Evolutionary conservation across 2,888 invertebrate species (phyloP).

Genomic region (Conops quadrifasciatus): DNA sequence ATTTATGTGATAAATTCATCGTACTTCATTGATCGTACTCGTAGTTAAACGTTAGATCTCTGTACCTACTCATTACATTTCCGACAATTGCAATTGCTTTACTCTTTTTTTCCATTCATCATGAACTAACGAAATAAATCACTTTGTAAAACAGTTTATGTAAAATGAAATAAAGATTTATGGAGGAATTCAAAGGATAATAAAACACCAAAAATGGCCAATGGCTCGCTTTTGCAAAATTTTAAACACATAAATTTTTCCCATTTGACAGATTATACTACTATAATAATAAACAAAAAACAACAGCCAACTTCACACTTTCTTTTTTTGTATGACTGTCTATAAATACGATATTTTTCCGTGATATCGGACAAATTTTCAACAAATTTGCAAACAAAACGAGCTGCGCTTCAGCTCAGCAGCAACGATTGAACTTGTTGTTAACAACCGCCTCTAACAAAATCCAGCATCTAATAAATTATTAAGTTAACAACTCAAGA

Average conservation of each 20-base stretch:
- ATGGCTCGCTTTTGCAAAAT: constrained; percentile 1
- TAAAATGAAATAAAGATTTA: neutral
- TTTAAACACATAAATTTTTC: neutral
- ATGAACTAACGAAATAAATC: no score
- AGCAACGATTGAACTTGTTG: neutral
- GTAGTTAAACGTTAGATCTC: no score
- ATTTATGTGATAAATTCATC: no score
- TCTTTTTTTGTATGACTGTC: constrained; percentile 3
- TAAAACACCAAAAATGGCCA: neutral
- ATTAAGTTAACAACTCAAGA: constrained; percentile 14
- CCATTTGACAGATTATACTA: neutral
- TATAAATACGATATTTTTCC: neutral
- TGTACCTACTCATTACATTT: no score
- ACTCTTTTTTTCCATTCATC: no score
- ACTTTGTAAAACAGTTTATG: no score
- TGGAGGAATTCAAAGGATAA: neutral
- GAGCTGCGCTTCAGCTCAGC: constrained; percentile 4
- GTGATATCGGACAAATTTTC: constrained; percentile 31
- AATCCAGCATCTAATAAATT: constrained; percentile 15
- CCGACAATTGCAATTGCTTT: no score
- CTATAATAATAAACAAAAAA: no score
- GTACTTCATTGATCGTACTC: no score
- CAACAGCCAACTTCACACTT: neutral
- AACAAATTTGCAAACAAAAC: constrained; percentile 1
- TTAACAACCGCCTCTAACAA: constrained; percentile 3